phyloP scores from a whole-genome alignment of 2,113 vertebrate species.

The Andinoacara biseriatus region DNA sequence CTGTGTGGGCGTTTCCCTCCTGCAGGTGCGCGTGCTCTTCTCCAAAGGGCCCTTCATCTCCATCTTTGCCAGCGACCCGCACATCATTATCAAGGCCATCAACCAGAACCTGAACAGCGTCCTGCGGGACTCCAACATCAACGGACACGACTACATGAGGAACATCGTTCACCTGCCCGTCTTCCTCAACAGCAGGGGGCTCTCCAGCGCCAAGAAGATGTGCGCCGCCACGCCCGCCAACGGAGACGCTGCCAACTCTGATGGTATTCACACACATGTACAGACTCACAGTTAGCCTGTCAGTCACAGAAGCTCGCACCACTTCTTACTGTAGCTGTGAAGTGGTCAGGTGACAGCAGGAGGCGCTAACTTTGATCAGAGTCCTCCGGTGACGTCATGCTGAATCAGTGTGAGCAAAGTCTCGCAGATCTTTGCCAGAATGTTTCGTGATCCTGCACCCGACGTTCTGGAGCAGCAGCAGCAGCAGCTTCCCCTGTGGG shows the following conservation, averaged over 20 bases:
- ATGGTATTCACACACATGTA: conserved; percentile 56
- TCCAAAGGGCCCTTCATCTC: conserved; percentile 98
- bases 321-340: background rate
- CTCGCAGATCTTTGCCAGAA: background rate
- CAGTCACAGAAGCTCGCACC: background rate
- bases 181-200: conserved; percentile 94
- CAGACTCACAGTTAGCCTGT: background rate
- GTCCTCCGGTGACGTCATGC: background rate
- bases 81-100: conserved; percentile 98
- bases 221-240: conserved; percentile 83
- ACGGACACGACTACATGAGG: conserved; percentile 97
- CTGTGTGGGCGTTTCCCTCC: background rate
- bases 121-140: conserved; percentile 96
- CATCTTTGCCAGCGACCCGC: conserved; percentile 96
- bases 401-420: too few species aligned
- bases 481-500: too few species aligned
- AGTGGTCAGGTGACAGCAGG: background rate
- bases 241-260: conserved; percentile 83
- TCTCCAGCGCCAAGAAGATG: conserved; percentile 87
- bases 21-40: conserved; percentile 92
- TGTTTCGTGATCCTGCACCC: too few species aligned
- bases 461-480: too few species aligned
- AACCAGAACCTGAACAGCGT: conserved; percentile 98
- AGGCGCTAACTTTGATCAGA: background rate
- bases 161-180: conserved; percentile 96